A percentile compares a stretch with the other conserved stretches of the same genome.
phyloP scores from a whole-genome alignment of 1,140 invertebrate species.

The Cryptotermes secundus region DNA sequence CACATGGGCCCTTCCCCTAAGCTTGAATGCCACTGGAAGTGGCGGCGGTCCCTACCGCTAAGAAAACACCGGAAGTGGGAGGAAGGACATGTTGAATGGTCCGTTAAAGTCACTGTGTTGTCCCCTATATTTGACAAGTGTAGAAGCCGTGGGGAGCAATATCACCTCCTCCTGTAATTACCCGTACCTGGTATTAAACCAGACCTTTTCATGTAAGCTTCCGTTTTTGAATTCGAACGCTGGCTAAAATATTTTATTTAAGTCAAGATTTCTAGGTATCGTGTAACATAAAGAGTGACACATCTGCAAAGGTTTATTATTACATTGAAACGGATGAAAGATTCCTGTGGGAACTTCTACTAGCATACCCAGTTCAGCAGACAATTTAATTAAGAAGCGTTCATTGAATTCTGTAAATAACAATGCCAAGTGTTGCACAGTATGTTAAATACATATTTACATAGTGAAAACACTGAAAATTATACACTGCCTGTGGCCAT shows the following conservation, averaged over 20 bases:
- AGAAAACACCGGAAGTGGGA: conserved; percentile 4
- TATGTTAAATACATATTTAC: too few species aligned
- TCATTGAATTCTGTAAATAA: too few species aligned
- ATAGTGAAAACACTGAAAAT: too few species aligned
- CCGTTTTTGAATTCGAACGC: not conserved
- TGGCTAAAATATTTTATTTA: not conserved
- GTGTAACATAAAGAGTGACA: not conserved
- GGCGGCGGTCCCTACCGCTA: not conserved
- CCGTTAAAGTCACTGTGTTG: not conserved
- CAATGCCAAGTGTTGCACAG: too few species aligned
- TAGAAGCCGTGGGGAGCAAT: not conserved
- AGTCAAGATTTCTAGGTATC: not conserved
- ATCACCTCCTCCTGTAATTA: not conserved
- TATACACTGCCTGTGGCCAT: too few species aligned
- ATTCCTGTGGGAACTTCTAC: conserved; percentile 4
- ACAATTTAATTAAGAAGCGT: too few species aligned
- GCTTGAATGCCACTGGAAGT: not conserved
- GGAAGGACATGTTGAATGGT: not conserved
- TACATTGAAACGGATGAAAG: not conserved
- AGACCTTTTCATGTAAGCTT: not conserved
- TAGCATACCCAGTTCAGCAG: not conserved
- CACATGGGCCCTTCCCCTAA: not conserved
- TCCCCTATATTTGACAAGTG: not conserved
- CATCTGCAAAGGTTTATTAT: not conserved
- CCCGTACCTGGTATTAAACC: not conserved